These are phyloP conservation scores for Phymatocera aterrima DNA, from an alignment of 2,888 invertebrate species.

Conservation along the genomic window DNA sequence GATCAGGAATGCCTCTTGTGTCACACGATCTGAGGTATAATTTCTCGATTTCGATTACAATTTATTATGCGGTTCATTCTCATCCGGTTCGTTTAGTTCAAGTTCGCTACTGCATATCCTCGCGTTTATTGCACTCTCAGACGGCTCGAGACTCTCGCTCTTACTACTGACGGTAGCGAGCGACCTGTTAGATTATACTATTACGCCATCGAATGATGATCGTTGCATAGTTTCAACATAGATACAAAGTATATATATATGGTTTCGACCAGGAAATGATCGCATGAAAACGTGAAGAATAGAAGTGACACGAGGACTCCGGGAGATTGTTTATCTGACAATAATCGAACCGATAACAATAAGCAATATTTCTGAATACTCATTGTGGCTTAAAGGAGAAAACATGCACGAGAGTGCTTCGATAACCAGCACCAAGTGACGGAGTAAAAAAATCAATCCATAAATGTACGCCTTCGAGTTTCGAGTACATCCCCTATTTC, in stretches of 20 bases:
- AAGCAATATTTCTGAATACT: too few species aligned
- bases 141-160: background rate
- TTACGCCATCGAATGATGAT: too few species aligned
- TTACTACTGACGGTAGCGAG: background rate
- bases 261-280: too few species aligned
- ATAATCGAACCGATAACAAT: too few species aligned
- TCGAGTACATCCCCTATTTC: background rate
- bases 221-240: too few species aligned
- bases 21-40: background rate
- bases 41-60: background rate
- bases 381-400: too few species aligned
- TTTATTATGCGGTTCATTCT: background rate
- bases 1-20: background rate
- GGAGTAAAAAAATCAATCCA: background rate
- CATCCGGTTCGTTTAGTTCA: background rate
- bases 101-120: background rate
- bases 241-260: too few species aligned
- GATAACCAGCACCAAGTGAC: too few species aligned
- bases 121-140: background rate
- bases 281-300: too few species aligned
- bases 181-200: slow-evolving; percentile 18
- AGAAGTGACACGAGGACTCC: too few species aligned
- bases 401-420: too few species aligned
- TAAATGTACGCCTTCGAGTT: background rate
- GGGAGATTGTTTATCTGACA: too few species aligned